Conservation (phyloP, 2,113 vertebrate species). For the Mugil cephalus region DNA sequence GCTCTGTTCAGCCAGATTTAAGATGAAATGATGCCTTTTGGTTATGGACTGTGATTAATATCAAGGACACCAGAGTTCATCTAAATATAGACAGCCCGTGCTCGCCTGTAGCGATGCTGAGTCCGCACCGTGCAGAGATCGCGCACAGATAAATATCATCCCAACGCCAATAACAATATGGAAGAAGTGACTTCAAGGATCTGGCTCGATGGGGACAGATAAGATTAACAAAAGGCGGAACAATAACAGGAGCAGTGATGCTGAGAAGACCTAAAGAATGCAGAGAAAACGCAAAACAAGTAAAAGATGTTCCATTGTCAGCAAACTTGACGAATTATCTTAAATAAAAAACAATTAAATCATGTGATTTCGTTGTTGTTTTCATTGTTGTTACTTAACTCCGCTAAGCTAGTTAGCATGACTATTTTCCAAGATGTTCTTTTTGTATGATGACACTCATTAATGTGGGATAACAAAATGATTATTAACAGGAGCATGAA, state of each 20-base stretch:
- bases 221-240: constrained; percentile 7
- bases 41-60: constrained; percentile 78
- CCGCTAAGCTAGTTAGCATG: no score
- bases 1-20: constrained; percentile 73
- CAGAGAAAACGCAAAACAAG: no score
- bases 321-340: no score
- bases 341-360: no score
- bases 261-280: neutral
- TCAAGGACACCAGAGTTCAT: constrained; percentile 78
- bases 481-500: neutral
- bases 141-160: constrained; percentile 44
- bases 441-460: neutral
- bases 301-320: no score
- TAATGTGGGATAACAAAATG: neutral
- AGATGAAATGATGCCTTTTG: constrained; percentile 82
- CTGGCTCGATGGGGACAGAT: constrained; percentile 13
- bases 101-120: constrained; percentile 52
- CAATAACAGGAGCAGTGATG: neutral
- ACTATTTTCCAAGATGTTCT: neutral
- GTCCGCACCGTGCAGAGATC: constrained; percentile 44
- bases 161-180: constrained; percentile 45
- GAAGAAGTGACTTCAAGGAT: neutral
- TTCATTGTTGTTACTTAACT: no score
- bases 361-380: no score
- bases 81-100: constrained; percentile 72